Evolutionary conservation across 2,888 invertebrate species (phyloP), one percentile per base, ranked within the genome.

Genomic region (Eumacrocentrus americanus): DNA sequence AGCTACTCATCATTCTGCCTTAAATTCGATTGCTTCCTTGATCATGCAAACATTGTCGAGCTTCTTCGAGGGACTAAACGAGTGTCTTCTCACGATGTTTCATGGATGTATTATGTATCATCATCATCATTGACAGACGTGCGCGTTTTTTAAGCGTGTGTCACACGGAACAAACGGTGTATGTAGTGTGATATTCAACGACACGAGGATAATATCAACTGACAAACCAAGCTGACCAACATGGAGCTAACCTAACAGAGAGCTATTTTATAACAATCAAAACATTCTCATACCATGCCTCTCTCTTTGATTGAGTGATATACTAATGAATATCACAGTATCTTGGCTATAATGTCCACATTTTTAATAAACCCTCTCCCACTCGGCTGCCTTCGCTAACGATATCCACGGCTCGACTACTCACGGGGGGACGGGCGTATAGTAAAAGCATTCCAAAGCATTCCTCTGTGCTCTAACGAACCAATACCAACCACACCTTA

Each of bases 1-100:
- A 94, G 84, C 91, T 92, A 84, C 91, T 91, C 94, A 94, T 93
- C 80, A 68, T 71, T 67, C 44, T 55, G n/a, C 16, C 20, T 25
- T 25, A 50, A 48, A 46, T 23, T 12, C 12, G 2, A 20, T 12
- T 37, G 11, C n/a, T 35, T 34, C 1, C 20, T 12, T 22, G 18
- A 50, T 50, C 34, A 50, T 35, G 6, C 51, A 51, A 18, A 18
- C 51, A 51, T 37, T 51, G 18, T 38, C 23, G 6, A 9, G 20
- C 20, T 20, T 20, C 37, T 18, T 16, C 1, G 16, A 18, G 3
- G n/a, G 12, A 34, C 34, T 34, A 11, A 18, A 34, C 23, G 23
- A 16, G n/a, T 16, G 12, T 9, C 29, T 29, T 16, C 12, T 16
- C 1, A 4, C 23, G 6, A 12, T n/a, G 16, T 3, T 12, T n/a